Base-by-base conservation (phyloP, 2,888 invertebrate genomes). In the Trisateles emortualis region DNA sequence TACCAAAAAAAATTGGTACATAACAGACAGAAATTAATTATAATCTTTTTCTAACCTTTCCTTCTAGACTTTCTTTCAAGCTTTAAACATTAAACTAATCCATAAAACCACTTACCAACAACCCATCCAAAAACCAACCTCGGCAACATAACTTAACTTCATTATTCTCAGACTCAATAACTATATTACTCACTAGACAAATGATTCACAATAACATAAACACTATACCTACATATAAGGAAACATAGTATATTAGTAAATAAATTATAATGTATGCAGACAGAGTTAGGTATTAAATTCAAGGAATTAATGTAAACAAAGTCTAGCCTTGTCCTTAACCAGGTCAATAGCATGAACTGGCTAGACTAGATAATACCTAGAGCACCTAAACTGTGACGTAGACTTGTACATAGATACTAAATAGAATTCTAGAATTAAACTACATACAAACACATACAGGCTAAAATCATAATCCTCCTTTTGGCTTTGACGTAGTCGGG, bases 291-390 rank as follows among this genome's bases (percentile, higher is more conserved):
- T 1, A 26, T 58, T 59, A 16, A 29, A 39, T 49, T 50, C 50
- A 56, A 39, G 46, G 36, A 36, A 49, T n/a, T 19, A 6, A 14
- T 30, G 64, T 60, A 67, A 64, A 70, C 71, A 70, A 8, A 45
- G 11, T 17, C 38, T 50, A 54, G 58, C 71, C 68, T 68, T 67
- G 68, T 64, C 68, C 71, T 67, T 64, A 41, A 1, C 0, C 3
- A 54, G 68, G 67, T 67, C 64, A 67, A 42, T 54, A 58, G 16
- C 71, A 48, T 41, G 48, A 8, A 14, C 16, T n/a, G 47, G 11
- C 36, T 32, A 52, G 43, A 26, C 66, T 68, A 64, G 64, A 64
- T 57, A 50, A 42, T 50, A 40, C 22, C 19, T 35, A 54, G 35
- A 16, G 16, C 33, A 35, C 41, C 33, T 39, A 49, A 33, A 32